Evolutionary conservation across 1,140 invertebrate species (phyloP).

Genomic region (Drosophila malerkotliana): DNA sequence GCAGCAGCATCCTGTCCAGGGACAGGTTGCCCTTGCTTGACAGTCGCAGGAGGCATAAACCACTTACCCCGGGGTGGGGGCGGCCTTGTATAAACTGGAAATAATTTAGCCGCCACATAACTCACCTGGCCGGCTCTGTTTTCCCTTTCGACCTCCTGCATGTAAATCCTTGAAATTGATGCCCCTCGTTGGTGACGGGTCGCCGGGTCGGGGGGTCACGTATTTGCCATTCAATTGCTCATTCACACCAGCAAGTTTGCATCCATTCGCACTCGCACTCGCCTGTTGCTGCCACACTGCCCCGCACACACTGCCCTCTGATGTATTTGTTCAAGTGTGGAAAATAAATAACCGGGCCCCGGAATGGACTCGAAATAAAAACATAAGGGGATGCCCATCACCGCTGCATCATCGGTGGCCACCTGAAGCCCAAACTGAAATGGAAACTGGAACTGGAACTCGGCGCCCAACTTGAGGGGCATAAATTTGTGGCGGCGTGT

Average conservation of each 20-base stretch:
- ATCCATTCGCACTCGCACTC: constrained; percentile 35
- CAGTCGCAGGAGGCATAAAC: no score
- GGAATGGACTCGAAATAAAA: neutral
- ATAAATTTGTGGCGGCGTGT: constrained; percentile 38
- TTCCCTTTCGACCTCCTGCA: neutral
- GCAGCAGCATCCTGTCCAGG: neutral
- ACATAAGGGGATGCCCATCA: neutral
- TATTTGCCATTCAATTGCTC: constrained; percentile 37
- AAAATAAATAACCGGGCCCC: constrained; percentile 27
- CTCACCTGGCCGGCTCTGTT: constrained; percentile 14
- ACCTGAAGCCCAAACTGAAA: neutral
- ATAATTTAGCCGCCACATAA: constrained; percentile 26
- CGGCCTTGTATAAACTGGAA: neutral
- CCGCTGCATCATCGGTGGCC: no score
- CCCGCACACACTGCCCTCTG: constrained; percentile 6
- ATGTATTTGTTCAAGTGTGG: constrained; percentile 44
- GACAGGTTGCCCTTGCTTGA: no score
- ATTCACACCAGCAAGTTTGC: constrained; percentile 15
- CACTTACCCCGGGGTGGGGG: no score
- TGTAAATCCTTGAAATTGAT: constrained; percentile 25
- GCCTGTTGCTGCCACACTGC: constrained; percentile 36
- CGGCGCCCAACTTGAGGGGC: constrained; percentile 21
- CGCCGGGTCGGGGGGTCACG: constrained; percentile 3
- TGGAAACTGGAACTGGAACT: constrained; percentile 32
- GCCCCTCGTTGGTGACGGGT: neutral